These are phyloP conservation scores for Lepidurus apus DNA, from an alignment of 1,140 invertebrate genomes.

Conservation along the genomic window DNA sequence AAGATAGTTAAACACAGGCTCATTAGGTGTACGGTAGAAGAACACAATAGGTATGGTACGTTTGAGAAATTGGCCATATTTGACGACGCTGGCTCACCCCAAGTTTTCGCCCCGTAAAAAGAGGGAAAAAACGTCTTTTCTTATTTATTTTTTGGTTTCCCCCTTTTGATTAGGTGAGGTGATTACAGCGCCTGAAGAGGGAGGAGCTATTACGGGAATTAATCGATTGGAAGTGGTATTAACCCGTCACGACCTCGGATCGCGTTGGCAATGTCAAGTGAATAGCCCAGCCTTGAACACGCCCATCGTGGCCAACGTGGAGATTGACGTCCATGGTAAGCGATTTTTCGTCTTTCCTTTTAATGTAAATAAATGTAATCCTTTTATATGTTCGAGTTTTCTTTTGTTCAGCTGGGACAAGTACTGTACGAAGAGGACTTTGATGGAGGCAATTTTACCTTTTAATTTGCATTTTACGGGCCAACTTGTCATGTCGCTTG, in stretches of 20 bases:
- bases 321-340: conserved; percentile 75
- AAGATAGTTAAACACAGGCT: too few species aligned
- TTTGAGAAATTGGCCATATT: too few species aligned
- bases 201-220: conserved; percentile 57
- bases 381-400: not conserved
- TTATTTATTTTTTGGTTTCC: conserved; percentile 30
- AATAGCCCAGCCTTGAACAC: conserved; percentile 37
- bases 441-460: too few species aligned
- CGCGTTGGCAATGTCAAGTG: conserved; percentile 64
- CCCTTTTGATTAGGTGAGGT: conserved; percentile 42
- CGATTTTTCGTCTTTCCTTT: not conserved
- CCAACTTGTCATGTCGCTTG: conserved; percentile 32
- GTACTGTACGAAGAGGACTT: too few species aligned
- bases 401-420: not conserved
- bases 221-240: conserved; percentile 61
- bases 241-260: conserved; percentile 66
- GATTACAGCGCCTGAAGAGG: conserved; percentile 41
- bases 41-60: too few species aligned
- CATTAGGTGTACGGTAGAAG: too few species aligned
- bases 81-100: not conserved
- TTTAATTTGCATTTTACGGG: conserved; percentile 22
- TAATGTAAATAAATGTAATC: not conserved
- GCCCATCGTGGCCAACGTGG: conserved; percentile 47
- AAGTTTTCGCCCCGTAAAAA: not conserved
- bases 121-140: not conserved